A percentile compares a stretch with the other conserved stretches of the same genome.
Evolutionary conservation across 2,797 vertebrate genomes (phyloP).

Genomic region (Sebastes cheni): DNA sequence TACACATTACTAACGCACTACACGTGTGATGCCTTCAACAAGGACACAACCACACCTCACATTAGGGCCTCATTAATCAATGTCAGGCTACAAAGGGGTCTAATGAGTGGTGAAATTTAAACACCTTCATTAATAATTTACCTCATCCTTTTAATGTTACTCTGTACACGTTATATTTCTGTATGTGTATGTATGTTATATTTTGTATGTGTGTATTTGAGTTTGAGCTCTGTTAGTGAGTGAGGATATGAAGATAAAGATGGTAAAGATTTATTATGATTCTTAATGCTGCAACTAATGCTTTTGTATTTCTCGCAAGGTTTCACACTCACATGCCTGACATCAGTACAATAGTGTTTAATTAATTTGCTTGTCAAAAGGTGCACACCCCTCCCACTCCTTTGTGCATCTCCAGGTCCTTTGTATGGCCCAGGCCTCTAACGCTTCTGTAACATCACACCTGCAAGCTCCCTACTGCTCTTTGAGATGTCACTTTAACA

Average conservation of each 20-base stretch:
- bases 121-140: slow-evolving; percentile 9
- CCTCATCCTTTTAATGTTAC: neutral
- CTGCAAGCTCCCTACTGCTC: neutral
- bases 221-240: neutral
- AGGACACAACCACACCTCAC: neutral
- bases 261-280: no score
- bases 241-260: neutral
- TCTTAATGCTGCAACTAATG: neutral
- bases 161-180: neutral
- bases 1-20: neutral
- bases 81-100: neutral
- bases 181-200: neutral
- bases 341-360: neutral
- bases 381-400: neutral
- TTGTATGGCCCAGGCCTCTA: neutral
- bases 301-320: neutral
- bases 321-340: neutral
- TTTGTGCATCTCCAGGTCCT: neutral
- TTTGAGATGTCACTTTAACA: neutral
- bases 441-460: neutral
- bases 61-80: neutral
- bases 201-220: no score
- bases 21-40: neutral
- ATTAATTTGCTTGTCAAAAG: neutral
- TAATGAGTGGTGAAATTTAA: neutral